phyloP scores from a whole-genome alignment of 2,113 vertebrate species.

The Gymnobelideus leadbeateri region DNA sequence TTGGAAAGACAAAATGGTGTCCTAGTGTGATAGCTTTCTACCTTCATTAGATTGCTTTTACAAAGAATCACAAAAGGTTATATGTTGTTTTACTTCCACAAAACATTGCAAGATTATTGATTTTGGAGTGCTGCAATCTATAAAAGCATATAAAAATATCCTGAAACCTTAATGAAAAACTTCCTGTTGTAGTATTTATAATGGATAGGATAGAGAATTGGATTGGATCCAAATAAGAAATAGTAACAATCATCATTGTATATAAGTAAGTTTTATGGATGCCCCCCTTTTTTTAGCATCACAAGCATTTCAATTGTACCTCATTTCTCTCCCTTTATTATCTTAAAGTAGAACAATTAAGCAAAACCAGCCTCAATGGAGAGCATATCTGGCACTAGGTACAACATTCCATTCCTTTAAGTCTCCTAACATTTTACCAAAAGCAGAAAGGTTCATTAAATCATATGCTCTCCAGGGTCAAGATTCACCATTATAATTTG shows the following conservation, averaged over 20 bases:
- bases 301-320: not conserved
- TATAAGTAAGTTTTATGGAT: not conserved
- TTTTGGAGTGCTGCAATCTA: not conserved
- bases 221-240: not conserved
- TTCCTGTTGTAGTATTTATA: not conserved
- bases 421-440: not conserved
- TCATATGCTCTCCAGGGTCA: not conserved
- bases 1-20: not conserved
- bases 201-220: not conserved
- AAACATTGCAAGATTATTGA: not conserved
- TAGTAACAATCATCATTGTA: not conserved
- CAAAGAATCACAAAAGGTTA: not conserved
- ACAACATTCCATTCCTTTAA: not conserved
- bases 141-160: not conserved
- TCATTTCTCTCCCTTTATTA: not conserved
- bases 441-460: not conserved
- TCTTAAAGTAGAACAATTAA: not conserved
- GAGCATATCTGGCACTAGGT: not conserved
- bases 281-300: not conserved
- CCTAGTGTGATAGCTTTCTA: not conserved
- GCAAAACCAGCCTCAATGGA: not conserved
- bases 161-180: not conserved
- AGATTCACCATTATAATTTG: not conserved
- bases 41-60: not conserved
- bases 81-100: not conserved